Conservation (phyloP, 2,888 invertebrate genomes). For the Spicauda simplicius region DNA sequence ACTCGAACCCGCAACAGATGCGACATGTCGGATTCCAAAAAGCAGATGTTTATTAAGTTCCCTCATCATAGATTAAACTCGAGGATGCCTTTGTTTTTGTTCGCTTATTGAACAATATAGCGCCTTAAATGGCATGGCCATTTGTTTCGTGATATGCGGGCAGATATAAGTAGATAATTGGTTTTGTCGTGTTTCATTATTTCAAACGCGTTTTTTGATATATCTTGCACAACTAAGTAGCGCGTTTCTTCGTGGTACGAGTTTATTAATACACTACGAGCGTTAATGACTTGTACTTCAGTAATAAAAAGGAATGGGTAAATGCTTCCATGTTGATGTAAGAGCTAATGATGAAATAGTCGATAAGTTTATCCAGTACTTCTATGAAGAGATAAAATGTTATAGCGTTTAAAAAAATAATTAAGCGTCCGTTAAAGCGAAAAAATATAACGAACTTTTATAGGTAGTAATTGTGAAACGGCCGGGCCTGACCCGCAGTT, state of each 20-base stretch:
- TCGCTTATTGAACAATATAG: slow-evolving; percentile 69
- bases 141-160: slow-evolving; percentile 72
- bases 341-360: slow-evolving; percentile 31
- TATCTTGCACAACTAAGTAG: slow-evolving; percentile 31
- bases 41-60: slow-evolving; percentile 82
- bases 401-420: slow-evolving; percentile 33
- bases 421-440: slow-evolving; percentile 48
- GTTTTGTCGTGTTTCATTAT: slow-evolving; percentile 51
- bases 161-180: slow-evolving; percentile 67
- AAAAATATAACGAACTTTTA: slow-evolving; percentile 59
- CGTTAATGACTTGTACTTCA: slow-evolving; percentile 21
- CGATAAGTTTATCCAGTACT: slow-evolving; percentile 17
- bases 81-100: slow-evolving; percentile 76
- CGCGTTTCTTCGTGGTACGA: slow-evolving; percentile 12
- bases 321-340: slow-evolving; percentile 14
- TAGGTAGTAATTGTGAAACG: slow-evolving; percentile 56
- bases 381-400: slow-evolving; percentile 33
- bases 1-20: slow-evolving; percentile 73
- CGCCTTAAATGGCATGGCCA: slow-evolving; percentile 73
- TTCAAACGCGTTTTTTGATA: slow-evolving; percentile 38
- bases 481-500: slow-evolving; percentile 54
- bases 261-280: slow-evolving; percentile 25
- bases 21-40: slow-evolving; percentile 80
- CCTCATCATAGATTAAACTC: slow-evolving; percentile 80
- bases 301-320: slow-evolving; percentile 24